Conservation (phyloP, 2,113 vertebrate species). For the Gallinago jamesoni region DNA sequence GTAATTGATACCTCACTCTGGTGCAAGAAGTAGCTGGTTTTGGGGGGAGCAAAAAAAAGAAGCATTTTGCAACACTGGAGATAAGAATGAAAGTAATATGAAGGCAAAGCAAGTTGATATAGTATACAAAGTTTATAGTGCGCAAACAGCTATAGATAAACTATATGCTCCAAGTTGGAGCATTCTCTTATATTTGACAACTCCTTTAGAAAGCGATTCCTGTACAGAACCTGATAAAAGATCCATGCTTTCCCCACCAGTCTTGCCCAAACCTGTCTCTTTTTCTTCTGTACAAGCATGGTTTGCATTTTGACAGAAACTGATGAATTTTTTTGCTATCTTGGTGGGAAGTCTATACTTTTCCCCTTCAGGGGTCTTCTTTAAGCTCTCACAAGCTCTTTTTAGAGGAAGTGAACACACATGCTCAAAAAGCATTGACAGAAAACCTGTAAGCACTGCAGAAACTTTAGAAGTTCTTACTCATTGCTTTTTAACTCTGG, state of each 20-base stretch:
- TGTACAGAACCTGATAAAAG: neutral
- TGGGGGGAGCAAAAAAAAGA: neutral
- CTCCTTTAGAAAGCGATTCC: neutral
- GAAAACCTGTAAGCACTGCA: neutral
- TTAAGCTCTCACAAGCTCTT: neutral
- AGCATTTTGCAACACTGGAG: neutral
- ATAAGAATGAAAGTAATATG: neutral
- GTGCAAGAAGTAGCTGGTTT: neutral
- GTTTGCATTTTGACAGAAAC: neutral
- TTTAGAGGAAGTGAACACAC: neutral
- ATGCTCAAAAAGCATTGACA: neutral
- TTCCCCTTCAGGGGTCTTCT: neutral
- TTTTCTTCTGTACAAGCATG: neutral
- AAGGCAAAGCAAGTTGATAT: neutral
- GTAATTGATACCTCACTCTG: neutral
- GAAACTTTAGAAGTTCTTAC: neutral
- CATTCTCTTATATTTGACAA: neutral
- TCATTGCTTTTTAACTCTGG: neutral
- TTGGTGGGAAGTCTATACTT: neutral
- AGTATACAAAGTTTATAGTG: neutral
- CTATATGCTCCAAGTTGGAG: neutral
- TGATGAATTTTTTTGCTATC: accelerated
- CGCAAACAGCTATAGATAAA: neutral
- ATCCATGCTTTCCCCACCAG: neutral
- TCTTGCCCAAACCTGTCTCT: neutral